Conservation (phyloP, 2,797 vertebrate species). For the Zalophus californianus region DNA sequence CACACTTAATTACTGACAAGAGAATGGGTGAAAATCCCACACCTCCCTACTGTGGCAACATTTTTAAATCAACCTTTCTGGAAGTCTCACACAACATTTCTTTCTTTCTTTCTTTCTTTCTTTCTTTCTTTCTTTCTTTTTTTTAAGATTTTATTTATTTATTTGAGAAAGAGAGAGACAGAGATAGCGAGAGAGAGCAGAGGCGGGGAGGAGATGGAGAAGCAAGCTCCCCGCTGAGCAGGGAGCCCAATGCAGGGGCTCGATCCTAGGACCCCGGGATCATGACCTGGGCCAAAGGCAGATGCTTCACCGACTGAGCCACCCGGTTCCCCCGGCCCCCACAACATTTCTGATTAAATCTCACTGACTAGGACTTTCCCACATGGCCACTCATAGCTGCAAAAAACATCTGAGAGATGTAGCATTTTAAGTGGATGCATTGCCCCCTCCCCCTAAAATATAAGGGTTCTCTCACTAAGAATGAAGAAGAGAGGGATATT, state of each 20-base stretch:
- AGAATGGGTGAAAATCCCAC: background rate
- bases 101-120: no score
- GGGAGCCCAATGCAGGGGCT: background rate
- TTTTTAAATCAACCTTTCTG: background rate
- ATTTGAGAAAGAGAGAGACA: no score
- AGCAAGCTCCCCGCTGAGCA: no score
- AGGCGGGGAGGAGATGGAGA: no score
- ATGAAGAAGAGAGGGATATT: background rate
- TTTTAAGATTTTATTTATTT: no score
- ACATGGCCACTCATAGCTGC: background rate
- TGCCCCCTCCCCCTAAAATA: background rate
- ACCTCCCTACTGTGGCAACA: background rate
- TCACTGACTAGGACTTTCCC: background rate
- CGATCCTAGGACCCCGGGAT: background rate
- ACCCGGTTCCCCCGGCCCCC: background rate
- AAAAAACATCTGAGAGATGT: background rate
- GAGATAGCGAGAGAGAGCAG: no score
- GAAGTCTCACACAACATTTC: background rate
- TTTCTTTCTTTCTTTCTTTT: no score
- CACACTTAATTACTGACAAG: background rate
- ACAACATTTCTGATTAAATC: background rate
- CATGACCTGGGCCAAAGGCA: background rate
- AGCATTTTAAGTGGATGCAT: background rate
- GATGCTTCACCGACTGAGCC: background rate
- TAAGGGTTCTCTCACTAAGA: background rate